Evolutionary conservation across 2,113 vertebrate genomes (phyloP).

Genomic region (Pungitius pungitius): DNA sequence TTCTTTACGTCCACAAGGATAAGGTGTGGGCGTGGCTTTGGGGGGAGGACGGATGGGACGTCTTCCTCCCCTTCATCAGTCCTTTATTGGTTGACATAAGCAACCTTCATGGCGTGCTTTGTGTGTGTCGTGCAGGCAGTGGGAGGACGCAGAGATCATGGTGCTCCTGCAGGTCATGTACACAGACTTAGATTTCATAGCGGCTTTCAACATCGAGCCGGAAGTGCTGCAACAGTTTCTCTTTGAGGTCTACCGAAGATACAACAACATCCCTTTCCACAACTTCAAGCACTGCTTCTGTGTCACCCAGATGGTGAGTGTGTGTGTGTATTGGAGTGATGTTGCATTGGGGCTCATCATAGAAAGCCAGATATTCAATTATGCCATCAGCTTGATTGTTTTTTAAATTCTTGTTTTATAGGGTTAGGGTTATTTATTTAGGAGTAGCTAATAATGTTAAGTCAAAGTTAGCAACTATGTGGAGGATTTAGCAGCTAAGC

Average conservation of each 20-base stretch:
- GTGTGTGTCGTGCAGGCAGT: slow-evolving; percentile 77
- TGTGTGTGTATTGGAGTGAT: not conserved
- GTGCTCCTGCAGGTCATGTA: slow-evolving; percentile 85
- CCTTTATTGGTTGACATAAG: not conserved
- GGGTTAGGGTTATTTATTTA: no score
- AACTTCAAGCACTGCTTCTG: slow-evolving; percentile 87
- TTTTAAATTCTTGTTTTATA: no score
- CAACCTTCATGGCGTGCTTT: not conserved
- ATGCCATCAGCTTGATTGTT: not conserved
- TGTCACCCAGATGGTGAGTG: slow-evolving; percentile 84
- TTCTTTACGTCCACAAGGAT: no score
- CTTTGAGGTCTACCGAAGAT: slow-evolving; percentile 80
- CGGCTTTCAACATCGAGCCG: slow-evolving; percentile 79
- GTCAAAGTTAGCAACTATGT: no score
- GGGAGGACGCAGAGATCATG: slow-evolving; percentile 86
- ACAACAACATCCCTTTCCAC: slow-evolving; percentile 87
- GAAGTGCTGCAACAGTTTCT: slow-evolving; percentile 83
- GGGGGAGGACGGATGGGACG: no score
- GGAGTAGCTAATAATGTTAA: no score
- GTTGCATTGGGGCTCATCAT: slow-evolving; percentile 1
- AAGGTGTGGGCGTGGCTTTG: no score
- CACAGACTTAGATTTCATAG: slow-evolving; percentile 80
- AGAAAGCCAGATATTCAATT: not conserved
- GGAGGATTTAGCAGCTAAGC: no score
- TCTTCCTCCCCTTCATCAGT: no score